Conservation (phyloP, 2,888 invertebrate genomes). For the Cataglyphis altisquamis region DNA sequence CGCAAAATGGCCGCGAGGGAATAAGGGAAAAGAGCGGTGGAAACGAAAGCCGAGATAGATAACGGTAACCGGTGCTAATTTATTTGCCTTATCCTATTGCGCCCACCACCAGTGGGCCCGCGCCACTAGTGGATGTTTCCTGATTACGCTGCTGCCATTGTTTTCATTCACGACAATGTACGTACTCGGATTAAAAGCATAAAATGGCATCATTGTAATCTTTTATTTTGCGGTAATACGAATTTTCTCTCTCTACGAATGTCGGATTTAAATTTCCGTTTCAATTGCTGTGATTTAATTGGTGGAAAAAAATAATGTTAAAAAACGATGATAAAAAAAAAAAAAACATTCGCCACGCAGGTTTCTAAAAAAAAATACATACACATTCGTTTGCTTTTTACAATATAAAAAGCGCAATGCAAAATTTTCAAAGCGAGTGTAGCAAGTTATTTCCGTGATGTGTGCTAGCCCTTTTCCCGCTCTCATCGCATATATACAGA, state of each 20-base stretch:
- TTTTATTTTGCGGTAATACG: constrained; percentile 45
- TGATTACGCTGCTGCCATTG: constrained; percentile 58
- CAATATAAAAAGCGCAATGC: not conserved
- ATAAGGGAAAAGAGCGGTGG: constrained; percentile 40
- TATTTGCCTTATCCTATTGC: constrained; percentile 64
- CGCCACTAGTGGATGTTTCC: constrained; percentile 51
- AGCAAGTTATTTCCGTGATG: not conserved
- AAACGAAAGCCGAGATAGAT: constrained; percentile 64
- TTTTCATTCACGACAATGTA: constrained; percentile 38
- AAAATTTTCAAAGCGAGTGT: not conserved
- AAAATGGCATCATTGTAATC: constrained; percentile 46
- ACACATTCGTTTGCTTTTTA: not conserved
- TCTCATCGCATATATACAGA: constrained; percentile 58
- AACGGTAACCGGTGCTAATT: constrained; percentile 69
- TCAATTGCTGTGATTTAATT: constrained; percentile 20
- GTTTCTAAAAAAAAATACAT: not conserved
- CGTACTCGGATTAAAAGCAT: constrained; percentile 50
- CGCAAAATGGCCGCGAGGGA: constrained; percentile 66
- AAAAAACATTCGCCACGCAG: not conserved
- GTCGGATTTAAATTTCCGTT: constrained; percentile 33
- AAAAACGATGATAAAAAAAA: not conserved
- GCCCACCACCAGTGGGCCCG: constrained; percentile 32
- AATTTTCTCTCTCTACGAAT: constrained; percentile 29
- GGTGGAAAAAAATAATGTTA: not conserved
- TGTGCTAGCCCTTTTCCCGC: not conserved